Conservation (phyloP, 1,140 invertebrate species). For the Polypedilum vanderplanki region DNA sequence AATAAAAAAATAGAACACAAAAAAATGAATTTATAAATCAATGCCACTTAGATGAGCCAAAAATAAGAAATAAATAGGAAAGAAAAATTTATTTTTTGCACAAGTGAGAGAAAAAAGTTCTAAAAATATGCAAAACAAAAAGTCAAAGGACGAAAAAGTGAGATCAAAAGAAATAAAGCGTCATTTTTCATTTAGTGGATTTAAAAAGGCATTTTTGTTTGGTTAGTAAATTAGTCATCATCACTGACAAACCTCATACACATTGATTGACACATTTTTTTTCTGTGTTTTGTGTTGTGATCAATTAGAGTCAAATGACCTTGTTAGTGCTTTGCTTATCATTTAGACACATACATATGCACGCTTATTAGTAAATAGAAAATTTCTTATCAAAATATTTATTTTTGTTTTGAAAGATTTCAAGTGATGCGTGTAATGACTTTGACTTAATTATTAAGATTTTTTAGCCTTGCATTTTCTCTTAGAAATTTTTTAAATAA, state of each 20-base stretch:
- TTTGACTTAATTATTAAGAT: no score
- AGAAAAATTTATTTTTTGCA: background rate
- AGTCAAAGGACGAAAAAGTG: background rate
- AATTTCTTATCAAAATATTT: no score
- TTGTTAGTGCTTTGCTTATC: no score
- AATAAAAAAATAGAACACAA: background rate
- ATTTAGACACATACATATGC: no score
- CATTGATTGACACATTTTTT: background rate
- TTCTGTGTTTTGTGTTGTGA: no score
- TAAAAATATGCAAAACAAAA: background rate
- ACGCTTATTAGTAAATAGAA: no score
- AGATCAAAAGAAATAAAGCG: background rate
- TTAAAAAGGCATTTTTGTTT: background rate
- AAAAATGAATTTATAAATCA: background rate
- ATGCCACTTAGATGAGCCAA: background rate
- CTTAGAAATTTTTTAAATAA: no score
- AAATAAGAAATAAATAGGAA: background rate
- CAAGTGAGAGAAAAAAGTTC: background rate
- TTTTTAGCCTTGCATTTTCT: no score
- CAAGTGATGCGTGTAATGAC: no score
- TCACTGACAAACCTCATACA: background rate
- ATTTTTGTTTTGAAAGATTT: no score
- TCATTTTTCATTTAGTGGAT: background rate
- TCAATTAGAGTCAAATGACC: no score
- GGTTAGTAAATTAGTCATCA: background rate